phyloP scores from a whole-genome alignment of 2,888 invertebrate species.

The Sisyra nigra region DNA sequence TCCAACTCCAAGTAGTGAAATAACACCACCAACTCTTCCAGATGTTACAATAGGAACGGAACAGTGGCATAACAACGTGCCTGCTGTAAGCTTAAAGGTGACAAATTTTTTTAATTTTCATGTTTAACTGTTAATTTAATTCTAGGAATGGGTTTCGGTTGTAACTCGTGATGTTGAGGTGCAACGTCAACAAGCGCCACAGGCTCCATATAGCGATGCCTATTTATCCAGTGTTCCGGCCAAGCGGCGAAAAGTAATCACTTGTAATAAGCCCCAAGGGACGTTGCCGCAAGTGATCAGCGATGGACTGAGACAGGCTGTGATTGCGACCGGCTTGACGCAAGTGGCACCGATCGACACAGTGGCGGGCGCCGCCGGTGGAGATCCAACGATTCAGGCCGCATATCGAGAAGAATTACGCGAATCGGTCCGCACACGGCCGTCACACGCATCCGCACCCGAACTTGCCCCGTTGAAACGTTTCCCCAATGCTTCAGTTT shows the following conservation, averaged over 20 bases:
- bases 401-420: conserved; percentile 35
- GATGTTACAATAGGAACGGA: conserved; percentile 36
- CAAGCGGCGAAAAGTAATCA: conserved; percentile 65
- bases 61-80: conserved; percentile 44
- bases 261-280: conserved; percentile 24
- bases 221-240: conserved; percentile 82
- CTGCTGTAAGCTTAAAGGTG: conserved; percentile 27
- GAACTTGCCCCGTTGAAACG: conserved; percentile 27
- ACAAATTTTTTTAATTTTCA: neutral
- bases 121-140: conserved; percentile 10
- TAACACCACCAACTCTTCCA: conserved; percentile 26
- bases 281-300: conserved; percentile 25
- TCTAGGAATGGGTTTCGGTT: conserved; percentile 73
- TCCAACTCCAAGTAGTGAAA: conserved; percentile 14
- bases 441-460: conserved; percentile 27
- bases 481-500: conserved; percentile 23
- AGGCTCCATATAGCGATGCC: conserved; percentile 67
- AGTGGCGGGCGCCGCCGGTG: conserved; percentile 30
- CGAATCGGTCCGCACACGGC: conserved; percentile 27
- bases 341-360: conserved; percentile 28
- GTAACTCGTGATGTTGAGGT: conserved; percentile 63
- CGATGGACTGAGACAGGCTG: conserved; percentile 21
- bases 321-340: conserved; percentile 32
- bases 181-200: conserved; percentile 43
- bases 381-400: conserved; percentile 30